These are phyloP conservation scores for Ephialtes manifestator DNA, from an alignment of 2,888 invertebrate genomes.

Conservation along the genomic window DNA sequence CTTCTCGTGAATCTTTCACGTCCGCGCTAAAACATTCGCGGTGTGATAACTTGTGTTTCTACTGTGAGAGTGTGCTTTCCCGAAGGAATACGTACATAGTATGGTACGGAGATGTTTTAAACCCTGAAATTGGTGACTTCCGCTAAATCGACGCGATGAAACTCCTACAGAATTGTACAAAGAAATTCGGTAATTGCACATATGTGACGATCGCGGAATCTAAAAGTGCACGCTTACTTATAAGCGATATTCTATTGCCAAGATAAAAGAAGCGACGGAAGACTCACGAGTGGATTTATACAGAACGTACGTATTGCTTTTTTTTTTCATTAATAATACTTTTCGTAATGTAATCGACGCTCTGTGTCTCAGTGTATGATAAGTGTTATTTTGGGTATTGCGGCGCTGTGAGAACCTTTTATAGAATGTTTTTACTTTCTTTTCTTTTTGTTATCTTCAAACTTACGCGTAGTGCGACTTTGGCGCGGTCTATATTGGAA, in stretches of 20 bases:
- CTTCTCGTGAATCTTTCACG: neutral
- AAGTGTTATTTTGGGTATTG: neutral
- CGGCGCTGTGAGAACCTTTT: neutral
- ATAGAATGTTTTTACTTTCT: neutral
- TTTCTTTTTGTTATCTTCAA: neutral
- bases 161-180: neutral
- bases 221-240: conserved; percentile 32
- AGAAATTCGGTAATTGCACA: neutral
- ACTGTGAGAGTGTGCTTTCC: conserved; percentile 18
- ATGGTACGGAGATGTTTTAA: neutral
- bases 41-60: conserved; percentile 17
- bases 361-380: conserved; percentile 2
- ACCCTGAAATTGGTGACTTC: conserved; percentile 25
- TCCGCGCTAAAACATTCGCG: neutral
- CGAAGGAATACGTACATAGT: conserved; percentile 28
- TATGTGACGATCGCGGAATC: conserved; percentile 20
- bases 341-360: neutral
- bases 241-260: conserved; percentile 29
- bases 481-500: neutral
- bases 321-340: conserved; percentile 2
- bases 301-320: conserved; percentile 43
- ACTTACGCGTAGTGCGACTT: neutral
- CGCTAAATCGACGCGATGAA: neutral
- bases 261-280: conserved; percentile 21
- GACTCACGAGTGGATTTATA: conserved; percentile 44